Conservation (phyloP, 2,113 vertebrate genomes). For the Equus przewalskii region DNA sequence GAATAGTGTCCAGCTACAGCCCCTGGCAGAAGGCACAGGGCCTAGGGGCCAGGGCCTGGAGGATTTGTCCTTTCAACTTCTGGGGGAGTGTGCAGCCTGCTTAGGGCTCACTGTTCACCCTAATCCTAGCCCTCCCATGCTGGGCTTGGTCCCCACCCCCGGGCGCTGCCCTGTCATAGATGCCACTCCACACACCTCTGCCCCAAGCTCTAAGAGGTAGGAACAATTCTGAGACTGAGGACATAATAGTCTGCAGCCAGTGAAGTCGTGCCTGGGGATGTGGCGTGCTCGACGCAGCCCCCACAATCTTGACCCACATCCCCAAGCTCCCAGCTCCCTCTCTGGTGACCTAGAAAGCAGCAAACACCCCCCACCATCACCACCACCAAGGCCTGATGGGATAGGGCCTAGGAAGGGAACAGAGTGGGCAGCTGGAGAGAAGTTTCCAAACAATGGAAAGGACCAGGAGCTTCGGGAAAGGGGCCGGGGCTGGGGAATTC, state of each 20-base stretch:
- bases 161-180: neutral
- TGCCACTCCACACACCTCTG: neutral
- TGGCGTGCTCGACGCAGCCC: neutral
- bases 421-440: slow-evolving; percentile 57
- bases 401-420: slow-evolving; percentile 52
- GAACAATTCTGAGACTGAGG: neutral
- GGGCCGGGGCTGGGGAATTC: neutral
- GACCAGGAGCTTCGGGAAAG: neutral
- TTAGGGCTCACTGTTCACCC: neutral
- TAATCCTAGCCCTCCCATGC: neutral
- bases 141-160: neutral
- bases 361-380: slow-evolving; percentile 46
- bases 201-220: neutral
- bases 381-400: slow-evolving; percentile 60
- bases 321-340: slow-evolving; percentile 77
- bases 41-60: neutral
- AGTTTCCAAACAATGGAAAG: slow-evolving; percentile 30
- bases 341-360: slow-evolving; percentile 80
- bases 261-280: slow-evolving; percentile 8
- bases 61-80: neutral
- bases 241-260: neutral
- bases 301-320: slow-evolving; percentile 81
- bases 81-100: neutral
- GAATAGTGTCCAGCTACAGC: neutral
- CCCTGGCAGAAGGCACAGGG: neutral